A percentile compares a stretch with the other conserved stretches of the same genome.
phyloP scores from a whole-genome alignment of 2,113 vertebrate genomes.

The Psephotus haematonotus region DNA sequence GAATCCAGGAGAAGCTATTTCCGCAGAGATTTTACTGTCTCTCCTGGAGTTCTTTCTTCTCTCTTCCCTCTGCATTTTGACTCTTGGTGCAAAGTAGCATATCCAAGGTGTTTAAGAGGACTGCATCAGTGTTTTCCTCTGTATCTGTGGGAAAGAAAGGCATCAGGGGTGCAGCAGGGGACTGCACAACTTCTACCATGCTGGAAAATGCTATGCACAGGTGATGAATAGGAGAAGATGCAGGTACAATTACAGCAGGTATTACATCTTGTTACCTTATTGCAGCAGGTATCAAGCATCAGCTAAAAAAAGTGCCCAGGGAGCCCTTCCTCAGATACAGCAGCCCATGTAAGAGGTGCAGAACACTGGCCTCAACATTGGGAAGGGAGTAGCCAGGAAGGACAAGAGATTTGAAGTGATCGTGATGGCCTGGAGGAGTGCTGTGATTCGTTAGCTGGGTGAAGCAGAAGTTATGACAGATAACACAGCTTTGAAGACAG shows the following conservation, averaged over 20 bases:
- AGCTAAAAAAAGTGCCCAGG: neutral
- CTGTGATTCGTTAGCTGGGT: neutral
- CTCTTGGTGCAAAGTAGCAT: neutral
- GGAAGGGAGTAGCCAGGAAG: neutral
- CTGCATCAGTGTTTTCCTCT: neutral
- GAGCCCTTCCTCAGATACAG: neutral
- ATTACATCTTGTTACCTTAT: neutral
- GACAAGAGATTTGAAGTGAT: neutral
- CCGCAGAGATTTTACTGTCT: neutral
- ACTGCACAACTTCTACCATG: neutral
- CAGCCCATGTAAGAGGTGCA: neutral
- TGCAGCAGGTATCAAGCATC: neutral
- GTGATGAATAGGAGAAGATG: neutral
- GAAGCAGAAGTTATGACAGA: neutral
- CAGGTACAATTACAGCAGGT: neutral
- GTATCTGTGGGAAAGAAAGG: neutral
- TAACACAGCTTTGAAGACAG: neutral
- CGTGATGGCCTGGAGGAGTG: neutral
- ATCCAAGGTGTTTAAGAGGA: neutral
- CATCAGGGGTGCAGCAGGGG: neutral
- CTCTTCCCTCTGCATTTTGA: neutral
- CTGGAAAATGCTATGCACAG: neutral
- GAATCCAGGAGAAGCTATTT: neutral
- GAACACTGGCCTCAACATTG: accelerated
- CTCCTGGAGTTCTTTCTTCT: neutral